Base-by-base conservation (phyloP, 2,888 invertebrate genomes). In the Cephus pygmeus region DNA sequence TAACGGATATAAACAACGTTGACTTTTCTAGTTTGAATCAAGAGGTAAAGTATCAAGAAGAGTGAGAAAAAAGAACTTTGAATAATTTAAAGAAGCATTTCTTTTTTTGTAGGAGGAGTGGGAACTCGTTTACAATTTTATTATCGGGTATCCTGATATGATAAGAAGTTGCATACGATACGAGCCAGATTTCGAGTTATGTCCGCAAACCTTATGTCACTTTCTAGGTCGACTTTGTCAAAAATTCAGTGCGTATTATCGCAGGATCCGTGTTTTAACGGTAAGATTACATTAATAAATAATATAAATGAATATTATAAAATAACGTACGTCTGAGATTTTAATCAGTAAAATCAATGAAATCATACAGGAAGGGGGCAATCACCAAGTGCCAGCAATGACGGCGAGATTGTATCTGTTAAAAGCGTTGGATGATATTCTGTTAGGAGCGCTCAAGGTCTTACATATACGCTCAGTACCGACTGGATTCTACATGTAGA, bases 241-340 rank as follows among this genome's bases (percentile, higher is more conserved):
- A 69, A 88, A 93, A 11, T 95, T 96, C 87, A 96, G 96, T 89
- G 93, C 94, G 77, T 97, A 96, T 88, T 97, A 97, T 87, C 93
- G 95, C 81, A 93, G 94, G 88, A 93, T 94, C 68, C 93, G 94
- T 84, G 94, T 97, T 86, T 91, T 97, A 81, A 94, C 94, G 83
- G 96, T 96, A 92, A 93, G 94, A 92, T 76, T n/a, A 76, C 69
- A 40, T 77, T n/a, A 33, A 33, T 68, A 73, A 68, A 34, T 81
- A 83, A 73, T 78, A 12, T 75, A 23, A 74, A 73, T 31, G 71
- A 76, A 69, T 78, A 15, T 69, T 73, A 36, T 69, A 69, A 36
- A 69, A 73, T 3, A 73, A 15, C 31, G 71, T 77, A 75, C 56
- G 40, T 15, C 73, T 31, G 12, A 23, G n/a, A 91, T 86, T 88